A percentile compares a stretch with the other conserved stretches of the same genome.
Evolutionary conservation across 92 coral and sea anemone genomes (phyloP).

Genomic region (Bergia puertoricense): DNA sequence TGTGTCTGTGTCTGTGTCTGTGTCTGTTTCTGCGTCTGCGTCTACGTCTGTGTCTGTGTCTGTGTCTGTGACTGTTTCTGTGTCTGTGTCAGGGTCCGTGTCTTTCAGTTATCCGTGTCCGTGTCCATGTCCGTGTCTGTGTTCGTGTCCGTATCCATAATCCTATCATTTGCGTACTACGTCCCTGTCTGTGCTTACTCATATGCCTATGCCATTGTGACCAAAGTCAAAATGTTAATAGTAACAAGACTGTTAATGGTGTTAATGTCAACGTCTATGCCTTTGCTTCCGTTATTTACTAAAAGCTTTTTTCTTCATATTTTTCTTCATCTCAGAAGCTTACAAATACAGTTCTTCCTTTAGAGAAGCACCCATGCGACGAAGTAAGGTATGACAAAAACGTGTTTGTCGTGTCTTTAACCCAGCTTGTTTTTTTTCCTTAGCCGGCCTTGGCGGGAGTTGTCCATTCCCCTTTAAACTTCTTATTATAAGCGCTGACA

Average conservation of each 20-base stretch:
- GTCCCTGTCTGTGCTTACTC: background rate
- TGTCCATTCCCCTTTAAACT: no score
- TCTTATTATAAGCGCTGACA: no score
- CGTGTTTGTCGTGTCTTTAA: background rate
- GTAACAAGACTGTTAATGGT: no score
- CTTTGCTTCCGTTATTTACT: background rate
- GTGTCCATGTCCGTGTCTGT: background rate
- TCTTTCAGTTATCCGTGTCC: background rate
- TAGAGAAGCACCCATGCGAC: slow-evolving; percentile 35
- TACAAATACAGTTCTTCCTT: background rate
- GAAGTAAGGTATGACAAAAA: slow-evolving; percentile 28
- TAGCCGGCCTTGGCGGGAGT: no score
- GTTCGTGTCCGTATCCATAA: background rate
- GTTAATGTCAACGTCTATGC: background rate
- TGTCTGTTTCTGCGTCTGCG: background rate
- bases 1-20: background rate
- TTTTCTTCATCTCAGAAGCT: background rate
- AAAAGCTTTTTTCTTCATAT: background rate
- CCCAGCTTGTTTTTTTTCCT: background rate
- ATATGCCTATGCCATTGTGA: no score
- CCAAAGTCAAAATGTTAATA: no score
- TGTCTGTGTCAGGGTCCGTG: no score
- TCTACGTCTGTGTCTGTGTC: background rate
- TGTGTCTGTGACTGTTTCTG: background rate
- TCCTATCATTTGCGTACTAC: background rate